phyloP scores from a whole-genome alignment of 2,888 invertebrate species.

The Plebejus argus region DNA sequence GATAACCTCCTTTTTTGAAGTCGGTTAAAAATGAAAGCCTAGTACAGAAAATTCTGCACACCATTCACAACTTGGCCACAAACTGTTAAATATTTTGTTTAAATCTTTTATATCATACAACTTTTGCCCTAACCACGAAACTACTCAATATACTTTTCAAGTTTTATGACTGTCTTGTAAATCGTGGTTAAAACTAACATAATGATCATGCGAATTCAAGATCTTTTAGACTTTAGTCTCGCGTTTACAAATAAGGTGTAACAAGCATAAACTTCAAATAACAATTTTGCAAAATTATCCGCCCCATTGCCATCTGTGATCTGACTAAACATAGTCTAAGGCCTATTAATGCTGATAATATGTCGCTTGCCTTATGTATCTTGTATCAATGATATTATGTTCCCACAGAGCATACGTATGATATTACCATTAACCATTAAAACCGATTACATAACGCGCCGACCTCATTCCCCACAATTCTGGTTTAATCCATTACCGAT shows the following conservation, averaged over 20 bases:
- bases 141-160: too few species aligned
- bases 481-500: conserved; percentile 15
- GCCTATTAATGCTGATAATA: background rate
- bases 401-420: conserved; percentile 1
- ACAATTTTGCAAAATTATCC: background rate
- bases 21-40: background rate
- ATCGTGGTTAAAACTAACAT: too few species aligned
- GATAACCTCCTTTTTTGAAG: too few species aligned
- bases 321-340: background rate
- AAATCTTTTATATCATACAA: too few species aligned
- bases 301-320: background rate
- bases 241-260: too few species aligned
- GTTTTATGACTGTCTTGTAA: too few species aligned
- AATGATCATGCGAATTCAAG: too few species aligned
- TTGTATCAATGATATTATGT: background rate
- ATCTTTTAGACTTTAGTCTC: too few species aligned
- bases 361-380: conserved; percentile 7
- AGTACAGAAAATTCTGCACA: background rate
- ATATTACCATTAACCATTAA: conserved; percentile 18
- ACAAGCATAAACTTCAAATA: background rate
- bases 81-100: background rate
- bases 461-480: conserved; percentile 19
- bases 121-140: too few species aligned
- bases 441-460: conserved; percentile 1
- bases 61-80: background rate